Conservation (phyloP, 2,113 vertebrate species). For the Formicarius rufipectus region DNA sequence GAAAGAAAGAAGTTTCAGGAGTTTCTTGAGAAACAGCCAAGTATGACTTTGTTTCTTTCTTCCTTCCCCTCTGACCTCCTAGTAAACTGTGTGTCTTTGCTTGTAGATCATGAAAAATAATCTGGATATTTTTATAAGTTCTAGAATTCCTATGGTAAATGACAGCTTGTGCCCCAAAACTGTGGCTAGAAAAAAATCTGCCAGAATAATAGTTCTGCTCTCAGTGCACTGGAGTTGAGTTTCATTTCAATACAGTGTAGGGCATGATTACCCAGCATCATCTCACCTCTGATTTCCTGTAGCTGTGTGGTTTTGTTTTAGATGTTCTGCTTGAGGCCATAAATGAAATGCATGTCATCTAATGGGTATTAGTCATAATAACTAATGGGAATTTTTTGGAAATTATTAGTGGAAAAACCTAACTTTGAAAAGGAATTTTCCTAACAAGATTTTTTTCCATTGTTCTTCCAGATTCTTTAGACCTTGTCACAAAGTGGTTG, state of each 20-base stretch:
- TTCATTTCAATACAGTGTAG: not conserved
- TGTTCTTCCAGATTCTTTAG: slow-evolving; percentile 84
- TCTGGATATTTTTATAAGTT: not conserved
- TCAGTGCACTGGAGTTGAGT: not conserved
- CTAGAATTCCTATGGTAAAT: not conserved
- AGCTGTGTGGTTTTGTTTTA: not conserved
- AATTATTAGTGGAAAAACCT: not conserved
- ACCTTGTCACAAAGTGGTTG: slow-evolving; percentile 91
- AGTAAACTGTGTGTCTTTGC: slow-evolving; percentile 13
- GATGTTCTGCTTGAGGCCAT: not conserved
- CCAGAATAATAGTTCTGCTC: not conserved
- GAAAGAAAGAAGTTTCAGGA: slow-evolving; percentile 96
- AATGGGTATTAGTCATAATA: not conserved
- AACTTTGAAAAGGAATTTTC: not conserved
- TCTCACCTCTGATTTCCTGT: not conserved
- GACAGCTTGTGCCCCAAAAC: not conserved
- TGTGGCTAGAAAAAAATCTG: not conserved
- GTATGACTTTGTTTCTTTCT: slow-evolving; percentile 78
- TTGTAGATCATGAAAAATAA: slow-evolving; percentile 10
- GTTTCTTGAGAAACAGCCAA: slow-evolving; percentile 91
- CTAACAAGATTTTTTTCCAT: not conserved
- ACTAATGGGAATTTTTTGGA: not conserved
- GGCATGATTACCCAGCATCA: not conserved
- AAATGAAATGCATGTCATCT: slow-evolving; percentile 11
- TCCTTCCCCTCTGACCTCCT: slow-evolving; percentile 42